Conservation (phyloP, 2,797 vertebrate genomes). For the Xiphophorus birchmanni region DNA sequence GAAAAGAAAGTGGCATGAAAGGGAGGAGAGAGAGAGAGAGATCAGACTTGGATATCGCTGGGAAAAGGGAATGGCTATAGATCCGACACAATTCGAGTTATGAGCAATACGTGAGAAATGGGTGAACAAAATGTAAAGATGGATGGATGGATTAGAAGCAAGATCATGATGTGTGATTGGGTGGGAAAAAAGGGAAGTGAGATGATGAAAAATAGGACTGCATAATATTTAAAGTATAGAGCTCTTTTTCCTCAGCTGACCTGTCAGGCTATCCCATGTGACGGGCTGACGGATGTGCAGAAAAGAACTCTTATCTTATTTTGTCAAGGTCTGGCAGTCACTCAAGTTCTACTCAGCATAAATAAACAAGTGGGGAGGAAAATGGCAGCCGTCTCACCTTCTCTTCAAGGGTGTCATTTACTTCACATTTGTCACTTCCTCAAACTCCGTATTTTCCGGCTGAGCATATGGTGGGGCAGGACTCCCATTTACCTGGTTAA, state of each 20-base stretch:
- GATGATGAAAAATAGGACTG: constrained; percentile 49
- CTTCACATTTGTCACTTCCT: constrained; percentile 51
- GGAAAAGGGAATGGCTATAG: constrained; percentile 21
- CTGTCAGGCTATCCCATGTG: constrained; percentile 67
- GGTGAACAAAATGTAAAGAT: constrained; percentile 42
- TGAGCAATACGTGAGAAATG: constrained; percentile 26
- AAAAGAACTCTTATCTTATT: constrained; percentile 84
- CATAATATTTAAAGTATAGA: constrained; percentile 53
- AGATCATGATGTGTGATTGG: constrained; percentile 23
- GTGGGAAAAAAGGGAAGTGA: constrained; percentile 6
- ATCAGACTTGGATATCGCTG: constrained; percentile 29
- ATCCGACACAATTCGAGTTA: constrained; percentile 41
- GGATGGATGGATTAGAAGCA: constrained; percentile 46
- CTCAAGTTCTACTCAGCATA: constrained; percentile 81
- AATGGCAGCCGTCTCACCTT: constrained; percentile 68
- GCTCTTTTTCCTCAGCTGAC: constrained; percentile 55
- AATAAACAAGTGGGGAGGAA: constrained; percentile 78
- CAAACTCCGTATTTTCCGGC: constrained; percentile 60
- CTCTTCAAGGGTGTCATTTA: constrained; percentile 63
- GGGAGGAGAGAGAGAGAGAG: constrained; percentile 26
- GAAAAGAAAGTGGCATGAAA: constrained; percentile 1
- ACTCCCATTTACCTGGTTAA: constrained; percentile 54
- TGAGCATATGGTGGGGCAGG: constrained; percentile 30
- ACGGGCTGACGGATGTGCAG: constrained; percentile 81
- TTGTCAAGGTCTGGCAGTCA: constrained; percentile 83